These are phyloP conservation scores for Corvus cornix DNA, from an alignment of 2,113 vertebrate genomes.

Conservation along the genomic window DNA sequence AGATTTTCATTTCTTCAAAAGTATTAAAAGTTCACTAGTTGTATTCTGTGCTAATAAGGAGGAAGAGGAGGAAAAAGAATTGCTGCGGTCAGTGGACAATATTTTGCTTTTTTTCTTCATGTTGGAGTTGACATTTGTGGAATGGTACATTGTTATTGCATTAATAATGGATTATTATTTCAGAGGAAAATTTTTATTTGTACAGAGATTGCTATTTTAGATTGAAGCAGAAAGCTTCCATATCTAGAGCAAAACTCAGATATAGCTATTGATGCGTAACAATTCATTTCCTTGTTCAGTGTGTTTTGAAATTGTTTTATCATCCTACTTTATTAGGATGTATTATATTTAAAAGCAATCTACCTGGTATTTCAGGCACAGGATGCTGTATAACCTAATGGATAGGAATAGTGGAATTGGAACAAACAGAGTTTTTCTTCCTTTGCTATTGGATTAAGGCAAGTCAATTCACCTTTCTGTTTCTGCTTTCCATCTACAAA, in stretches of 20 bases:
- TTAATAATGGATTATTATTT: background rate
- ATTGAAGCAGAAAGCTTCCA: background rate
- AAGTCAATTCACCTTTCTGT: background rate
- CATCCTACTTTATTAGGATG: background rate
- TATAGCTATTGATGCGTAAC: background rate
- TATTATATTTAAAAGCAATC: background rate
- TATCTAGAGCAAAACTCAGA: background rate
- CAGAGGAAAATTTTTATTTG: background rate
- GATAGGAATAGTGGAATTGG: background rate
- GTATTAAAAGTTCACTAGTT: background rate
- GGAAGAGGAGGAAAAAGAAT: background rate
- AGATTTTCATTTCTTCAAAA: background rate
- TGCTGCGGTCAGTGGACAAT: background rate
- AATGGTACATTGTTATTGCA: background rate
- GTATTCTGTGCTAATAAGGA: background rate
- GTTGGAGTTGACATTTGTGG: background rate
- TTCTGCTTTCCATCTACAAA: background rate
- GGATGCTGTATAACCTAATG: background rate
- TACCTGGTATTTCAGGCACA: background rate
- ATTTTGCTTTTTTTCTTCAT: background rate
- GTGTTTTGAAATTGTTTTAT: slow-evolving; percentile 4
- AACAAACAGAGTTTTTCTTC: background rate
- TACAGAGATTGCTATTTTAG: background rate
- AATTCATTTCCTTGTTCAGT: background rate
- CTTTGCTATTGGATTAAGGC: background rate